Base-by-base conservation (phyloP, 1,140 invertebrate genomes). In the Heliconius congener region DNA sequence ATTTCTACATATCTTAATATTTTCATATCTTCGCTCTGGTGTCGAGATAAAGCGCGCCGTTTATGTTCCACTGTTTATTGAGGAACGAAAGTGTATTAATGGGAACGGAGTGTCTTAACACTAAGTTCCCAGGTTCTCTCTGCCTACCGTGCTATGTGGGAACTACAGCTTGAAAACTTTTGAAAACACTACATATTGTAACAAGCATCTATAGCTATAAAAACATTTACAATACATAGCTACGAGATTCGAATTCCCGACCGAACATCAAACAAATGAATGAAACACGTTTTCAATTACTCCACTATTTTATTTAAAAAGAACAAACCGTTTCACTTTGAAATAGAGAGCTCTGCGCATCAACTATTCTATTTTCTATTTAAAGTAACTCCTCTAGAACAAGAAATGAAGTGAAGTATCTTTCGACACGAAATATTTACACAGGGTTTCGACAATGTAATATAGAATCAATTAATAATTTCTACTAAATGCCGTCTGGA, bases 351-450 rank as follows among this genome's bases (percentile, higher is more conserved):
- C 71, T 72, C 71, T 72, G 37, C 19, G 37, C 71, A 39, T 39
- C 16, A 37, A 19, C 71, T 72, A 72, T 42, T 72, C 71, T 72
- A 72, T 72, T 72, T 39, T 72, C 71, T 72, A 72, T 72, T 72
- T 42, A 6, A 37, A 72, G 71, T 72, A 72, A 72, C 71, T 39
- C 16, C 19, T n/a, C 71, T 72, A 37, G 34, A 72, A 72, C 71
- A 39, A 34, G 34, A 23, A 39, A 72, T 72, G 71, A 72, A 72
- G 34, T 72, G 71, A 39, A 72, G 71, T 34, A 23, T 39, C 34
- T 72, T 72, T 19, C 16, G 19, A n/a, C 19, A 4, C 8, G 71
- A 39, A 42, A 19, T 72, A 72, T 72, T 72, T 72, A 34, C 71
- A n/a, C 27, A 18, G 34, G n/a, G 71, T 72, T 72, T 18, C n/a